Conservation (phyloP, 2,888 invertebrate species). For the Ectemnius continuus region DNA sequence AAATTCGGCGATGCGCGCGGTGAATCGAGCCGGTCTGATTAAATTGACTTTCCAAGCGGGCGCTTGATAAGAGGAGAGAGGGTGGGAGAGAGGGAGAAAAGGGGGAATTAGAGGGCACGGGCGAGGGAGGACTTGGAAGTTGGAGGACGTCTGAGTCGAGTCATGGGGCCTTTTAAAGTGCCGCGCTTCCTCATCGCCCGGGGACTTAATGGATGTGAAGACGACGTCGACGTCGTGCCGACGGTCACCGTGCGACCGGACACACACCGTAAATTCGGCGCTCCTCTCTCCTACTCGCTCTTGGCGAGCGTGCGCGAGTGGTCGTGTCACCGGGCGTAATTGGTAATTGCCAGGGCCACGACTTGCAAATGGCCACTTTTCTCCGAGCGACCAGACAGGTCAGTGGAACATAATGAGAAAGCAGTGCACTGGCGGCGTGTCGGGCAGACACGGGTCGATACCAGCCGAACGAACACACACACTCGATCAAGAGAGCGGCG, state of each 20-base stretch:
- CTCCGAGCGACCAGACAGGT: constrained; percentile 37
- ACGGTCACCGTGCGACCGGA: constrained; percentile 58
- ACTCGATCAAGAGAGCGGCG: not conserved
- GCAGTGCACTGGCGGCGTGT: constrained; percentile 15
- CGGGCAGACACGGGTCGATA: not conserved
- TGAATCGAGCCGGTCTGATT: constrained; percentile 19
- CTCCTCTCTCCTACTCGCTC: constrained; percentile 30
- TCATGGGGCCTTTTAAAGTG: constrained; percentile 37
- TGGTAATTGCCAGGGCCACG: constrained; percentile 60
- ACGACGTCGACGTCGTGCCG: constrained; percentile 25
- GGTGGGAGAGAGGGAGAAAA: not conserved
- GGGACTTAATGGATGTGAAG: constrained; percentile 47
- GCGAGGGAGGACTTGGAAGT: constrained; percentile 24
- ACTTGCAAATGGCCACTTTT: constrained; percentile 44
- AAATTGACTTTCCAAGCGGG: constrained; percentile 13
- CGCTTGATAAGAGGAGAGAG: not conserved
- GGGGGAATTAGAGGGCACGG: not conserved
- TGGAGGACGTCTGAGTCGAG: constrained; percentile 14
- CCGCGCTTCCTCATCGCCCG: constrained; percentile 44
- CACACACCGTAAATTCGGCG: constrained; percentile 55
- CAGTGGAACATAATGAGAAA: constrained; percentile 38
- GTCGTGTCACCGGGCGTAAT: constrained; percentile 54
- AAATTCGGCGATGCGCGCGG: not conserved
- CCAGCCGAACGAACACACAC: not conserved
- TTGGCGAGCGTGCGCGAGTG: constrained; percentile 9